Evolutionary conservation across 2,888 invertebrate species (phyloP), one percentile per base, ranked within the genome.

Genomic region (Diaperis boleti): DNA sequence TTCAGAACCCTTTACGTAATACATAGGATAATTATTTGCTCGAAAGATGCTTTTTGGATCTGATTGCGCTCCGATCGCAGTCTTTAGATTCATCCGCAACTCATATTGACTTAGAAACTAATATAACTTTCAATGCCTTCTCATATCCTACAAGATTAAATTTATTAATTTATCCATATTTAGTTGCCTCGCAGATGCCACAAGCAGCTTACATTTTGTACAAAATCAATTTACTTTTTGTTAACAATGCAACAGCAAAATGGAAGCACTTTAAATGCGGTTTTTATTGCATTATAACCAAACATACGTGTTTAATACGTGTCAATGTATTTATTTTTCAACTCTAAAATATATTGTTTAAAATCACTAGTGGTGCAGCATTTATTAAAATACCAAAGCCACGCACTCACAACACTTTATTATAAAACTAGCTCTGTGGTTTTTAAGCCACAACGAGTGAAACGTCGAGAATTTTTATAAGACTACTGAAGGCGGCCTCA

Each of bases 21-120:
- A 33, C 49, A 49, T 14, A 29, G 35, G 33, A 49, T 49, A 49
- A 49, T 49, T 49, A 49, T 49, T 49, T 49, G 49, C 49, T 49
- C 5, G 11, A 18, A 35, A 33, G 35, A 49, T 49, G 18, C 33
- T 49, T 49, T 49, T 49, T 49, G 17, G 17, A 49, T 49, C 35
- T 49, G 18, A 49, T 18, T 31, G 11, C 31, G 6, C 18, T 22
- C 31, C 17, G 47, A 17, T 29, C 15, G 8, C 15, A 15, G 47
- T 18, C 49, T 20, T 42, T 17, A 18, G 18, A 49, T 49, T 35
- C 35, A 35, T 33, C 18, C 33, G n/a, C 10, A 15, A 13, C 15
- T 33, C n/a, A 11, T 18, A 29, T 49, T 29, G 18, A 33, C 8
- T 20, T 8, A 2, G 35, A 35, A 50, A 52, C 52, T 37, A 52